These are phyloP conservation scores for Ylistrum balloti DNA, from an alignment of 1,140 invertebrate genomes.

Conservation along the genomic window DNA sequence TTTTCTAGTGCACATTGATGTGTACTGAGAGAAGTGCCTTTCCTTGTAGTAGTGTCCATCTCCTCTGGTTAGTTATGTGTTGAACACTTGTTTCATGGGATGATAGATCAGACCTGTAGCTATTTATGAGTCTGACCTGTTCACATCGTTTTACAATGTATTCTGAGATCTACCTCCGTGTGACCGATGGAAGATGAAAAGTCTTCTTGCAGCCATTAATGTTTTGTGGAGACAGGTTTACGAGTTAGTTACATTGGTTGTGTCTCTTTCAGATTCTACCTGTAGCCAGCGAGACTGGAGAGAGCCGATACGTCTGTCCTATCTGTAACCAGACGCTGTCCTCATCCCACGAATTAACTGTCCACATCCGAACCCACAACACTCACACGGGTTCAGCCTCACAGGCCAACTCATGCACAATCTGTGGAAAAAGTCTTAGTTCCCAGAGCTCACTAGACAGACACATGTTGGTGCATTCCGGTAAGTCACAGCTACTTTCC, in stretches of 20 bases:
- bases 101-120: not conserved
- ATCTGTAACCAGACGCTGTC: constrained; percentile 86
- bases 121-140: constrained; percentile 15
- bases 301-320: constrained; percentile 86
- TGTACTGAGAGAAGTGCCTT: constrained; percentile 9
- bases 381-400: constrained; percentile 59
- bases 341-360: constrained; percentile 87
- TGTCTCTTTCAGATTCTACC: constrained; percentile 77
- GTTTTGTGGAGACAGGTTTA: not conserved
- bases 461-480: constrained; percentile 82
- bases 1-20: not conserved
- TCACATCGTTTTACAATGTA: not conserved
- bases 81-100: not conserved
- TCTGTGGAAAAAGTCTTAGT: constrained; percentile 86
- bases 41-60: not conserved
- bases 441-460: constrained; percentile 87
- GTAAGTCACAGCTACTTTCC: constrained; percentile 59
- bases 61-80: not conserved
- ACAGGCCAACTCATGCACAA: constrained; percentile 82
- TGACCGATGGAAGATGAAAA: constrained; percentile 30
- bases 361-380: constrained; percentile 85
- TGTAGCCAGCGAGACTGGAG: constrained; percentile 67
- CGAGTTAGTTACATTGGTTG: not conserved
- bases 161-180: not conserved
- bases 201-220: not conserved